phyloP scores from a whole-genome alignment of 2,797 vertebrate species.

The Agapornis canus region DNA sequence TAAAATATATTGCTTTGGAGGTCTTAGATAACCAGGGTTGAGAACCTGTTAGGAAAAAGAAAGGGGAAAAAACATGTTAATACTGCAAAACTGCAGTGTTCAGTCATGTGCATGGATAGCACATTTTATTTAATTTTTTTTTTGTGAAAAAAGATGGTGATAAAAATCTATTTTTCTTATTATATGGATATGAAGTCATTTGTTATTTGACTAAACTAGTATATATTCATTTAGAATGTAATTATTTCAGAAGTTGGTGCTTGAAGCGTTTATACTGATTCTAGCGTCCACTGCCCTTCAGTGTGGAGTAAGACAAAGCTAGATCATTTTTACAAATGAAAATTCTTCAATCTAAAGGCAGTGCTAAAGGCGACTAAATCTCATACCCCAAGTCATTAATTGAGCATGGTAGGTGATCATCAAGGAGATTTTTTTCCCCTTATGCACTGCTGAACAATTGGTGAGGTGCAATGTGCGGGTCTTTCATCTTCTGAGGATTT shows the following conservation, averaged over 20 bases:
- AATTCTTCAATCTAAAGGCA: background rate
- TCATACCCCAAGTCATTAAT: background rate
- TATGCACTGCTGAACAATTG: background rate
- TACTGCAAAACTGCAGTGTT: background rate
- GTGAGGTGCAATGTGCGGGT: background rate
- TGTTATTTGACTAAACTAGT: background rate
- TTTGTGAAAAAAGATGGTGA: background rate
- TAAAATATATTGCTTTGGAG: constrained; percentile 35
- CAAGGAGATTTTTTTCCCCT: background rate
- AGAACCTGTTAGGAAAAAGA: background rate
- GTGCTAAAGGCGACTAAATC: background rate
- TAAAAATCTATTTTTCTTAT: background rate
- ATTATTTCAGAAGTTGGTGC: background rate
- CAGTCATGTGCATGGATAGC: background rate
- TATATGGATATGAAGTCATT: background rate
- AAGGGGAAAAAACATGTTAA: background rate
- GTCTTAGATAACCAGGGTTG: constrained; percentile 8
- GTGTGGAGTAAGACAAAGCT: background rate
- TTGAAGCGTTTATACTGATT: background rate
- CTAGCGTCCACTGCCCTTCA: background rate
- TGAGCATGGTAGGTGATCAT: background rate
- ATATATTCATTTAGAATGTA: background rate
- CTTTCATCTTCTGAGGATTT: constrained; percentile 4
- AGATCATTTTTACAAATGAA: background rate
- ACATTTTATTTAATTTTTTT: background rate